Evolutionary conservation across 2,113 vertebrate species (phyloP).

Genomic region (Microtus richardsoni): DNA sequence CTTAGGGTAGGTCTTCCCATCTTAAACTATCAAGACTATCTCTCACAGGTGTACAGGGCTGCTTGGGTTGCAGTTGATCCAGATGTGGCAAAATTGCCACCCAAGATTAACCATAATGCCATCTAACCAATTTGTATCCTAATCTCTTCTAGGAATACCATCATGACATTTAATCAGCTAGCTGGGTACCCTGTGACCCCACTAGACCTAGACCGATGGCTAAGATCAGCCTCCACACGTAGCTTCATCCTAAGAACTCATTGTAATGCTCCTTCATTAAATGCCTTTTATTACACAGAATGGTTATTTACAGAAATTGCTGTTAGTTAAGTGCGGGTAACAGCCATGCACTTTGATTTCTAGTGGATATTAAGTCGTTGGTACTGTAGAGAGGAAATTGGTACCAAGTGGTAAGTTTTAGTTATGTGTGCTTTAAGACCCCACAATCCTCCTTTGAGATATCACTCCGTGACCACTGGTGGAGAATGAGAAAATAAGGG

Average conservation of each 20-base stretch:
- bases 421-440: not conserved
- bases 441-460: not conserved
- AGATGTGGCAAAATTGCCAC: not conserved
- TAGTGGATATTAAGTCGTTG: not conserved
- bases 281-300: not conserved
- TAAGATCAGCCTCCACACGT: not conserved
- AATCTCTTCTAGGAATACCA: not conserved
- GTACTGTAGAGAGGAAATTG: not conserved
- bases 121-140: no score
- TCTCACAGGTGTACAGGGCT: not conserved
- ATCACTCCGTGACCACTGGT: not conserved
- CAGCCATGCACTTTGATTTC: not conserved
- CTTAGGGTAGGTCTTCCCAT: not conserved
- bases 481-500: constrained; percentile 21
- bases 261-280: not conserved
- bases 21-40: not conserved
- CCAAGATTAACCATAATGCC: not conserved
- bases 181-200: not conserved
- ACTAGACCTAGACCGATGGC: not conserved
- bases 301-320: not conserved
- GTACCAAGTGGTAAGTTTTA: constrained; percentile 36
- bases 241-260: constrained; percentile 15
- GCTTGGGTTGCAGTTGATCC: not conserved
- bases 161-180: not conserved
- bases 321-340: not conserved